Evolutionary conservation across 2,888 invertebrate genomes (phyloP).

Genomic region (Melitaea athalia): DNA sequence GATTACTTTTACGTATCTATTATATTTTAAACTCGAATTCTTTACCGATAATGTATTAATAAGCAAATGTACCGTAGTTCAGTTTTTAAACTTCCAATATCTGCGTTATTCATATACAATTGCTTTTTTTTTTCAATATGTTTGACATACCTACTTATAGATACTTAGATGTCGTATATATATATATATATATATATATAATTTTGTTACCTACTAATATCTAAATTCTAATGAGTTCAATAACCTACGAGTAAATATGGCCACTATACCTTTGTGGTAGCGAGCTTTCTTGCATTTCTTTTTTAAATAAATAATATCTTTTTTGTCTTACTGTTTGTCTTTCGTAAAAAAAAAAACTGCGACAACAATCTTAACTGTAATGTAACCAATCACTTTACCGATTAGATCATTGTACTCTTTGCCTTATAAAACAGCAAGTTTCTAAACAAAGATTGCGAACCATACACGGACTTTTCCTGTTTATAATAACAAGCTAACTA

Average conservation of each 20-base stretch:
- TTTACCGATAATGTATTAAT: not conserved
- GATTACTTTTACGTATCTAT: not conserved
- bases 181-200: too few relatives aligned
- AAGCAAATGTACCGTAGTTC: not conserved
- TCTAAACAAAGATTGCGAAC: conserved; percentile 25
- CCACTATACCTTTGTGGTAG: too few relatives aligned
- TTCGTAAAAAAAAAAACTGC: not conserved
- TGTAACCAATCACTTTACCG: not conserved
- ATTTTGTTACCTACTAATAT: too few relatives aligned
- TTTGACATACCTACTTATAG: not conserved
- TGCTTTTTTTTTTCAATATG: not conserved
- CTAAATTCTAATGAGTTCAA: too few relatives aligned
- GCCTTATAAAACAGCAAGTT: conserved; percentile 13
- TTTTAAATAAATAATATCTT: too few relatives aligned
- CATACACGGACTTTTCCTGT: conserved; percentile 28
- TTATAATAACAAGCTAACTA: conserved; percentile 22
- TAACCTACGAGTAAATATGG: too few relatives aligned
- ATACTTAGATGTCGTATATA: too few relatives aligned
- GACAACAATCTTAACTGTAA: not conserved
- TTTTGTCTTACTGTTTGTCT: too few relatives aligned
- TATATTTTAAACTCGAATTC: not conserved
- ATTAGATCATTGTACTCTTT: conserved; percentile 5
- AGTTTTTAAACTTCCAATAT: not conserved
- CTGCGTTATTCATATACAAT: not conserved
- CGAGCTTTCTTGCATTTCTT: too few relatives aligned